Evolutionary conservation across 2,797 vertebrate genomes (phyloP), one percentile per base, ranked within the genome.

Genomic region (Crax fasciolata): DNA sequence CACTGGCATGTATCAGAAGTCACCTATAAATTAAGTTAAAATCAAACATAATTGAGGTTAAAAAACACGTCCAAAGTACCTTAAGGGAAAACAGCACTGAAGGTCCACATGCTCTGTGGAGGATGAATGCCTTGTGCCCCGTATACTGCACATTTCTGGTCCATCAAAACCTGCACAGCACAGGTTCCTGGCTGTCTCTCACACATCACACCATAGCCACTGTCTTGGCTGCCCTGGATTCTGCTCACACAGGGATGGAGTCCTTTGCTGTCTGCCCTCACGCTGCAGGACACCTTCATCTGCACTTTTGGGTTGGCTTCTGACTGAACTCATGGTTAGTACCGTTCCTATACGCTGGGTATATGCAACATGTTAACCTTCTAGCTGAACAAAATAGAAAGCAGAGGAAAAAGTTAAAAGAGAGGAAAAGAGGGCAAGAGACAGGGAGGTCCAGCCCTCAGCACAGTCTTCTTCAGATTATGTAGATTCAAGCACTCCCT

Each of bases 121-220:
- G 43, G 16, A 20, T 57, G 19, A 88, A 57, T 18, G 41, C 5
- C 7, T 23, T 4, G 0, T 78, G 51, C 18, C 25, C 16, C 28
- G 3, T 10, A 43, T 2, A n/a, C 38, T 77, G 30, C 16, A 55
- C 3, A 2, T 25, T 68, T 68, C 68, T 52, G 7, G 24, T 57
- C 68, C 61, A 78, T 63, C n/a, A 86, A 52, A 54, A 18, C 10
- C 21, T 17, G 28, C 13, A 39, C 46, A 75, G 46, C 4, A 27
- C 23, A 18, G 2, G 1, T 66, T 59, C 19, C 39, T 66, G 24
- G 20, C 13, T 55, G 12, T 39, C 62, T 72, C 35, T 68, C 49
- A 74, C 43, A 11, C 10, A 79, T 74, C 52, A 39, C 38, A 84
- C 10, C 0, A 0, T 9, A 30, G 19, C n/a, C 20, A 43, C 58